Evolutionary conservation across 1,140 invertebrate species (phyloP).

Genomic region (Drosophila parabipectinata): DNA sequence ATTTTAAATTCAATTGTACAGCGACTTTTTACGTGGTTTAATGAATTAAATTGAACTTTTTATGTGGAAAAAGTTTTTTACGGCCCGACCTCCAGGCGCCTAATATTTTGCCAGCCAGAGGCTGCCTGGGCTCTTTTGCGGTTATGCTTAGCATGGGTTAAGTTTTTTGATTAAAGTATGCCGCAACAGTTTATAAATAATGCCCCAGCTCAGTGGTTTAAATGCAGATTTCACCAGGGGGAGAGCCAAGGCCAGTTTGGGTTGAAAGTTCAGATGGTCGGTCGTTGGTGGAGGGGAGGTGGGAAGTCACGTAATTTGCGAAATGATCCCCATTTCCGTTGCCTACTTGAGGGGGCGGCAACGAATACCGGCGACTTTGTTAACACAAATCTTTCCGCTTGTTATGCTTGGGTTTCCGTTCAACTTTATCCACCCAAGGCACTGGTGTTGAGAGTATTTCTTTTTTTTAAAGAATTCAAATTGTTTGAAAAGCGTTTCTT

Average conservation of each 20-base stretch:
- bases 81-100: conserved; percentile 68
- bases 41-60: conserved; percentile 82
- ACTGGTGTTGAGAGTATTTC: conserved; percentile 14
- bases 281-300: neutral
- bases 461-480: conserved; percentile 7
- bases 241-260: neutral
- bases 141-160: conserved; percentile 45
- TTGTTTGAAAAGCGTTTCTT: neutral
- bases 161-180: conserved; percentile 69
- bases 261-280: neutral
- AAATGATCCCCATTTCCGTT: conserved; percentile 72
- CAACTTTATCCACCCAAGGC: conserved; percentile 44
- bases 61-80: conserved; percentile 75
- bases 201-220: conserved; percentile 64
- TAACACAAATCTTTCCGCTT: conserved; percentile 80
- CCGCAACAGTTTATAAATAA: conserved; percentile 72
- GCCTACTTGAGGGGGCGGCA: conserved; percentile 51
- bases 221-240: conserved; percentile 59
- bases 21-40: conserved; percentile 72
- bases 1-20: conserved; percentile 78
- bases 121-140: conserved; percentile 17
- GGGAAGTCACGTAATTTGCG: conserved; percentile 75
- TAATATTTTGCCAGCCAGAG: conserved; percentile 34
- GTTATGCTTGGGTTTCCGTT: conserved; percentile 71
- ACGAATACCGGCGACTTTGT: conserved; percentile 57